These are phyloP conservation scores for Antheraea pernyi DNA, from an alignment of 1,140 invertebrate species.

Conservation along the genomic window DNA sequence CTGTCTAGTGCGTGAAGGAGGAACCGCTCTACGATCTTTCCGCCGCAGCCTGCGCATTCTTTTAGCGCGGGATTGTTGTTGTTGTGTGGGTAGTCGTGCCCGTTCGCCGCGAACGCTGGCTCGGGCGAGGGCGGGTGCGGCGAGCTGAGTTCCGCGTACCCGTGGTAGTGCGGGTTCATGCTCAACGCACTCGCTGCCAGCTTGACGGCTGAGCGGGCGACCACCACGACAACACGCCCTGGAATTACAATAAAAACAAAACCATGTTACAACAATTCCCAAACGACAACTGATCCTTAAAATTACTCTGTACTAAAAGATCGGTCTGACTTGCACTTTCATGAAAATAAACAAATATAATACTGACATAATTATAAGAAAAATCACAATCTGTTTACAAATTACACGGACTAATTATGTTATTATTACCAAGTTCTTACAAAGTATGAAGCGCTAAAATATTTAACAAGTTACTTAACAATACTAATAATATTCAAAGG, in stretches of 20 bases:
- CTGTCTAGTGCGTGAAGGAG: slow-evolving; percentile 93
- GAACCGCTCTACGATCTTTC: slow-evolving; percentile 93
- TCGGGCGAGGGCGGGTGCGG: slow-evolving; percentile 84
- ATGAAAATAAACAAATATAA: no score
- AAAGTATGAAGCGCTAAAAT: no score
- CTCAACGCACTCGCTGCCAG: slow-evolving; percentile 83
- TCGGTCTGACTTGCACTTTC: no score
- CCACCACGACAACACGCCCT: slow-evolving; percentile 75
- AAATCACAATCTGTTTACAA: no score
- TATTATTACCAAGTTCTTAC: no score
- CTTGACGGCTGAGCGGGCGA: slow-evolving; percentile 79
- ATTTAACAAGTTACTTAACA: no score
- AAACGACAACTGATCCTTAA: no score
- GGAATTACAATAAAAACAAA: slow-evolving; percentile 29
- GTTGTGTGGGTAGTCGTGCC: slow-evolving; percentile 76
- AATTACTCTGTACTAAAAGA: no score
- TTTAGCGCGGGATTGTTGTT: slow-evolving; percentile 83
- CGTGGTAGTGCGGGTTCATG: slow-evolving; percentile 87
- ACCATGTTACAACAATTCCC: no score
- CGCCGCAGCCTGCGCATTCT: slow-evolving; percentile 84
- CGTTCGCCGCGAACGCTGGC: slow-evolving; percentile 74
- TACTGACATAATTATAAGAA: no score
- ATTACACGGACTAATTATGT: no score
- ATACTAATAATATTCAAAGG: no score
- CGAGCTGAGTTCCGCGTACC: slow-evolving; percentile 84